These are phyloP conservation scores for Hyperopisus bebe DNA, from an alignment of 2,113 vertebrate genomes.

Conservation along the genomic window DNA sequence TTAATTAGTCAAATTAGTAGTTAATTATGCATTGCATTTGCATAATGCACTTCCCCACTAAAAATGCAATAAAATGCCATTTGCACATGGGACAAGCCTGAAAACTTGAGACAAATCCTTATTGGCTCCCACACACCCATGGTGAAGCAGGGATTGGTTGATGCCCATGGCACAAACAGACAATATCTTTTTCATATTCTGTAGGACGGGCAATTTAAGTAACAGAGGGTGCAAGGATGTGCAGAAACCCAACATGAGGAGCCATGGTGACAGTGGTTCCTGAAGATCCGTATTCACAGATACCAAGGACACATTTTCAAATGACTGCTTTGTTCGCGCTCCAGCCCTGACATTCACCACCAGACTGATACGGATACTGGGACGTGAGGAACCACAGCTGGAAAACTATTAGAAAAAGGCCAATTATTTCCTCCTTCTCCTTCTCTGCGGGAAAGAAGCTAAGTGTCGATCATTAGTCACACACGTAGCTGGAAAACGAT, in stretches of 20 bases:
- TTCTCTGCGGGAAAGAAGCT: neutral
- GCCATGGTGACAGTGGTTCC: neutral
- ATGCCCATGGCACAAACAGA: neutral
- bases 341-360: neutral
- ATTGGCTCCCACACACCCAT: neutral
- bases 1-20: constrained; percentile 8
- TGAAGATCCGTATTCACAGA: neutral
- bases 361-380: neutral
- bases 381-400: neutral
- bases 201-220: neutral
- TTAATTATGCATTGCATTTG: neutral
- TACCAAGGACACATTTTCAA: neutral
- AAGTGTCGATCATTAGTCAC: neutral
- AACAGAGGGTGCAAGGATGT: neutral
- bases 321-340: neutral
- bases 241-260: neutral
- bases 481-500: neutral
- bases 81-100: neutral
- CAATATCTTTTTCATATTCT: neutral
- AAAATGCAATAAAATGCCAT: neutral
- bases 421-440: neutral
- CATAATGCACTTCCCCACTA: neutral
- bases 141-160: neutral
- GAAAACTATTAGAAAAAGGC: neutral
- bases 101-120: neutral